Conservation (phyloP, 2,888 invertebrate genomes). For the Neoitamus cyanurus region DNA sequence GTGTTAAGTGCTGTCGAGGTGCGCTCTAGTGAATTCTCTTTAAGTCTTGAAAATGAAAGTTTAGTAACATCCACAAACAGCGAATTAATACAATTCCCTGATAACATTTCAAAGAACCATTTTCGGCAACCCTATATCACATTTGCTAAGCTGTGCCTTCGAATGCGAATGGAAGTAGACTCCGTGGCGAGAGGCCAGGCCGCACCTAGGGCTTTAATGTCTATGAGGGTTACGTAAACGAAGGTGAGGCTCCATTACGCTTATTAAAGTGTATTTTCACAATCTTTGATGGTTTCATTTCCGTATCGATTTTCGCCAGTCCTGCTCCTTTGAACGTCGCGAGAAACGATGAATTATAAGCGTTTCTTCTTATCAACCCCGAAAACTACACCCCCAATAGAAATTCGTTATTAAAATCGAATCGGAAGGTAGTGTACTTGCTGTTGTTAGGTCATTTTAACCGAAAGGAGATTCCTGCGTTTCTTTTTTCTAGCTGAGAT, state of each 20-base stretch:
- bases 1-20: too few species aligned
- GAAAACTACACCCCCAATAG: neutral
- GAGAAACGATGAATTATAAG: constrained; percentile 4
- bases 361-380: neutral
- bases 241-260: constrained; percentile 53
- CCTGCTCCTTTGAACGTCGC: neutral
- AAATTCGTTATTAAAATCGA: neutral
- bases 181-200: constrained; percentile 14
- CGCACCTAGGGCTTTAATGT: constrained; percentile 44
- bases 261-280: constrained; percentile 51
- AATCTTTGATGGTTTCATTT: constrained; percentile 46
- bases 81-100: neutral
- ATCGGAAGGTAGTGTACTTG: neutral
- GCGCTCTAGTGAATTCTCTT: neutral
- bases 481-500: neutral
- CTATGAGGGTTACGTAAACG: constrained; percentile 51
- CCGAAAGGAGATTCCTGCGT: constrained; percentile 3
- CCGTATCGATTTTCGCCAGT: constrained; percentile 41
- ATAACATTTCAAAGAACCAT: neutral
- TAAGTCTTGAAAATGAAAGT: neutral
- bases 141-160: neutral
- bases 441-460: constrained; percentile 15
- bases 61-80: neutral
- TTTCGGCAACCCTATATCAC: neutral
- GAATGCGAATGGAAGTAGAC: constrained; percentile 21